Conservation (phyloP, 1,140 invertebrate genomes). For the Pachyrhynchus sulphureomaculatus region DNA sequence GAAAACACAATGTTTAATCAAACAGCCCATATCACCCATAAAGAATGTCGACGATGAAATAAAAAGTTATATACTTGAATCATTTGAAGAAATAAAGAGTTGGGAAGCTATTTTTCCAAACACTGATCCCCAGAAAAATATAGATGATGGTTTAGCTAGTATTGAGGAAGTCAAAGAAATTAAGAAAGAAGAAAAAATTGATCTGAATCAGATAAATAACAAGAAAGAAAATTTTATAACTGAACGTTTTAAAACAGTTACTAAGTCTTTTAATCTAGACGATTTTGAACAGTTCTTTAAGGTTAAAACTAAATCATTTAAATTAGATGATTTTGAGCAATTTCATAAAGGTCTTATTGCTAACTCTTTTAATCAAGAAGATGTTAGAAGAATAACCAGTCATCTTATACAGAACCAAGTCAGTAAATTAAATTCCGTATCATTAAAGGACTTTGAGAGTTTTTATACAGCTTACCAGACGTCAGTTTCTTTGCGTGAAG, state of each 20-base stretch:
- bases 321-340: conserved; percentile 3
- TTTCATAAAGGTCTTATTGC: not conserved
- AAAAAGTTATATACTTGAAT: conserved; percentile 2
- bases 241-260: too few relatives aligned
- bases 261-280: not conserved
- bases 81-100: conserved; percentile 1
- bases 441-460: conserved; percentile 3
- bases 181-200: not conserved
- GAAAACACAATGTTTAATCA: not conserved
- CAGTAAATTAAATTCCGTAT: not conserved
- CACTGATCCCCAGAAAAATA: not conserved
- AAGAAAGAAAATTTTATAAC: not conserved
- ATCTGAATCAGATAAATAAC: not conserved
- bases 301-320: not conserved
- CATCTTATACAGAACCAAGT: not conserved
- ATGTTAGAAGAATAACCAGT: too few relatives aligned
- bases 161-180: not conserved
- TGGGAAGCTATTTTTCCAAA: not conserved
- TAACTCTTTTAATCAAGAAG: not conserved
- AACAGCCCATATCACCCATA: conserved; percentile 11
- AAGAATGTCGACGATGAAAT: not conserved
- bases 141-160: not conserved
- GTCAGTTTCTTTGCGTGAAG: not conserved
- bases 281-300: conserved; percentile 2
- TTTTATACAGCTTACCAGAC: not conserved